These are phyloP conservation scores for Uria lomvia DNA, from an alignment of 2,113 vertebrate genomes.

Conservation along the genomic window DNA sequence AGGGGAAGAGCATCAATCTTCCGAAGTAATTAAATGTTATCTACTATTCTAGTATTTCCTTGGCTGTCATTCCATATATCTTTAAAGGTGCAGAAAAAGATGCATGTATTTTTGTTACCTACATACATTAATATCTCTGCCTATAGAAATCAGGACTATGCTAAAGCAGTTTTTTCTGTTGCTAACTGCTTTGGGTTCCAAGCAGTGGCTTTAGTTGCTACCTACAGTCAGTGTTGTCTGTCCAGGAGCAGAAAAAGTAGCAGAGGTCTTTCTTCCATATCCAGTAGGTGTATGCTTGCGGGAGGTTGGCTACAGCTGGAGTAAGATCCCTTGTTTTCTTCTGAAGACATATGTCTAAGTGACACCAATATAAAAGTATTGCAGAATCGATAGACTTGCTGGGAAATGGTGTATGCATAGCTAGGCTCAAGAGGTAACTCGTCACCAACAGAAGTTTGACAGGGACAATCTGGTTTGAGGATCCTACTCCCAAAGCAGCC, in stretches of 20 bases:
- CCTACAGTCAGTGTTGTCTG: background rate
- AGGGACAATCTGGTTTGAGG: background rate
- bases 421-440: background rate
- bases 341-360: background rate
- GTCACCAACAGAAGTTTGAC: rapidly evolving
- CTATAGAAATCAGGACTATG: background rate
- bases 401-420: background rate
- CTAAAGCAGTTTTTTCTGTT: background rate
- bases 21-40: background rate
- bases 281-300: background rate
- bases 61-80: background rate
- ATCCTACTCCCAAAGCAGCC: background rate
- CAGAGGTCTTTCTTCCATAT: background rate
- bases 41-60: background rate
- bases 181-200: background rate
- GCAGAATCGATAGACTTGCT: background rate
- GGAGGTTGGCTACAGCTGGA: background rate
- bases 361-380: background rate
- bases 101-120: background rate
- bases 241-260: background rate
- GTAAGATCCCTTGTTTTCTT: background rate
- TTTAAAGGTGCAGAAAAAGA: background rate
- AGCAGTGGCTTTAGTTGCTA: background rate
- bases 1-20: background rate
- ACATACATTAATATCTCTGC: background rate